Base-by-base conservation (phyloP, 2,113 vertebrate genomes). In the Mus spicilegus region DNA sequence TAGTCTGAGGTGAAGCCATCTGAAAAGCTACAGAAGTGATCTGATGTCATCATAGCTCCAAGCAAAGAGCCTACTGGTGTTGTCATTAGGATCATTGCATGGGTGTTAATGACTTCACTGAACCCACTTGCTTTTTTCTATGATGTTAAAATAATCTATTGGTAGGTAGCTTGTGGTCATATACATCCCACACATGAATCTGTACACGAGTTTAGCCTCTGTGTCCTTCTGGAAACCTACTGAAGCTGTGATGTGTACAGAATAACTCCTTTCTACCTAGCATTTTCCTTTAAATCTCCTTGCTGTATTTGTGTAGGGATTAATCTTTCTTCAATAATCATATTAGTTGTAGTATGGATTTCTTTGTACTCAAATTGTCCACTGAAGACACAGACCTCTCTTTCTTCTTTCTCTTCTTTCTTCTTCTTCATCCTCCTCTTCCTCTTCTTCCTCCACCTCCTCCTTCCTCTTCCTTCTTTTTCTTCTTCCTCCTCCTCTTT, bases 401-500 rank as follows among this genome's bases (percentile, higher is more conserved):
- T 30, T 61, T 54, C 13, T 5, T 14, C 28, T 12, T 28, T 7
- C 63, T 22, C 58, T 17, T 42, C 42, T 6, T 7, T 4, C 6
- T 33, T 24, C 67, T 51, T 33, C 72, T 39, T n/a, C 63, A 7
- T 24, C 42, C 42, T 63, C 22, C 22, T 24, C 22, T 26, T 26
- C 24, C 8, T 10, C 61, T 26, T 24, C 22, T 24, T n/a, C 1
- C 70, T n/a, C 1, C 36, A 3, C 85, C 33, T 93, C 24, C 63
- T 30, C 26, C 8, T 7, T 36, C 9, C 11, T 58, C n/a, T 10
- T 24, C 28, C 8, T 13, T 7, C 46, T 17, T 78, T 11, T 16
- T 19, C 20, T 7, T 19, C 20, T 61, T 13, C 22, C 2, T 63
- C 24, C 61, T 24, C 6, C 2, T 3, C 7, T 0, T 63, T 5